Conservation (phyloP, 1,140 invertebrate genomes). For the Proales similis region DNA sequence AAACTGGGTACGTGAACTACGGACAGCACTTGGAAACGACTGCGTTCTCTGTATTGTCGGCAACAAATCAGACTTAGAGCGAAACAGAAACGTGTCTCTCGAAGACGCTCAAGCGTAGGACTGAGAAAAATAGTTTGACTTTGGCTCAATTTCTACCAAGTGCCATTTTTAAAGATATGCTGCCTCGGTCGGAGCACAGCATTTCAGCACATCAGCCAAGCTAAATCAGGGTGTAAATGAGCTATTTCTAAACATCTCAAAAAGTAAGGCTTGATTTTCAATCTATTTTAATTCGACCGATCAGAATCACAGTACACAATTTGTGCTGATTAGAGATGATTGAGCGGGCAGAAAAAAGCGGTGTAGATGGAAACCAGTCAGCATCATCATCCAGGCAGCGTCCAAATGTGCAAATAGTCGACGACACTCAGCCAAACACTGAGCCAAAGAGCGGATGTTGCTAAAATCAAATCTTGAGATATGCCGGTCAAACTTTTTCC, state of each 20-base stretch:
- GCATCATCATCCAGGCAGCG: no score
- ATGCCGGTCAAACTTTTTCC: no score
- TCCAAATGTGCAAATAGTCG: no score
- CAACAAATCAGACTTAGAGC: slow-evolving; percentile 94
- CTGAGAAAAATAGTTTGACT: not conserved
- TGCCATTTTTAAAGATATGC: slow-evolving; percentile 65
- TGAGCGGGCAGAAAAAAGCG: no score
- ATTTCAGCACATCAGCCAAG: slow-evolving; percentile 91
- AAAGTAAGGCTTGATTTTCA: slow-evolving; percentile 51
- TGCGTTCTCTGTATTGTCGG: slow-evolving; percentile 86
- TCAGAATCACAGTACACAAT: not conserved
- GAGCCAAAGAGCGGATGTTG: no score
- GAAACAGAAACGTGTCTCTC: slow-evolving; percentile 71
- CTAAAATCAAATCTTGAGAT: no score
- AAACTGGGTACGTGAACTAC: slow-evolving; percentile 94
- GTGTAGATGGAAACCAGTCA: no score
- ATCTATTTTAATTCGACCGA: not conserved
- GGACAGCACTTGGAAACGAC: slow-evolving; percentile 87
- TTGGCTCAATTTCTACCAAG: not conserved
- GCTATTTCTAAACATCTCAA: slow-evolving; percentile 76
- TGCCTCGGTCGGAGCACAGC: slow-evolving; percentile 79
- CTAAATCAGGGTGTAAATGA: slow-evolving; percentile 78
- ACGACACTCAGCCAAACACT: no score
- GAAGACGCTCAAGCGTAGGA: slow-evolving; percentile 79
- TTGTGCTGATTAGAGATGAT: no score